Evolutionary conservation across 2,113 vertebrate genomes (phyloP).

Genomic region (Sorex araneus): DNA sequence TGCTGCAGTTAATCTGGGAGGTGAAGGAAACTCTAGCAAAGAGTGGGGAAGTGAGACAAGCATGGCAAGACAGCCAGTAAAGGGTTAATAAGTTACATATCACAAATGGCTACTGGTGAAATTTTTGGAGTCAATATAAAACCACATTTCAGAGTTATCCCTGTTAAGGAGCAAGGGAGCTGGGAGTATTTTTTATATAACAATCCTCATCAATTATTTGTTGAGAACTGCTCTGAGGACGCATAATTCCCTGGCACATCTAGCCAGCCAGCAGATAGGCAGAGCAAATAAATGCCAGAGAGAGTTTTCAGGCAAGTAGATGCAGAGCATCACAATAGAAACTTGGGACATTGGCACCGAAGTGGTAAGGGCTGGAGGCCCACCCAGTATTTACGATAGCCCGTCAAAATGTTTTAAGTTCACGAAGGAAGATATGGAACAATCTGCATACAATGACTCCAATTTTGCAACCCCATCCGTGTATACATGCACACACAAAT

Average conservation of each 20-base stretch:
- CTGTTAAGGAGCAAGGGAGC: neutral
- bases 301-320: neutral
- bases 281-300: neutral
- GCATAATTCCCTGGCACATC: neutral
- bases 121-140: neutral
- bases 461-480: neutral
- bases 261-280: neutral
- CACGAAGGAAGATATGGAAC: neutral
- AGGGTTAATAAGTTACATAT: neutral
- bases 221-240: conserved; percentile 8
- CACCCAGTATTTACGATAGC: neutral
- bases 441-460: neutral
- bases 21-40: conserved; percentile 20
- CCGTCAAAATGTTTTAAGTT: neutral
- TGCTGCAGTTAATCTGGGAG: neutral
- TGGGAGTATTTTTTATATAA: neutral
- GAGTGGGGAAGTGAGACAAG: neutral
- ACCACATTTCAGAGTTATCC: neutral
- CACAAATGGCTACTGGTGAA: neutral
- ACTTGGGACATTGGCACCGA: neutral
- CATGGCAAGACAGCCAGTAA: neutral
- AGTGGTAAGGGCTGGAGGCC: neutral
- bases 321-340: neutral
- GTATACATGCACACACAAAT: neutral
- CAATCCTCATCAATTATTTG: conserved; percentile 15